Base-by-base conservation (phyloP, 2,113 vertebrate species). In the Oceanites oceanicus region DNA sequence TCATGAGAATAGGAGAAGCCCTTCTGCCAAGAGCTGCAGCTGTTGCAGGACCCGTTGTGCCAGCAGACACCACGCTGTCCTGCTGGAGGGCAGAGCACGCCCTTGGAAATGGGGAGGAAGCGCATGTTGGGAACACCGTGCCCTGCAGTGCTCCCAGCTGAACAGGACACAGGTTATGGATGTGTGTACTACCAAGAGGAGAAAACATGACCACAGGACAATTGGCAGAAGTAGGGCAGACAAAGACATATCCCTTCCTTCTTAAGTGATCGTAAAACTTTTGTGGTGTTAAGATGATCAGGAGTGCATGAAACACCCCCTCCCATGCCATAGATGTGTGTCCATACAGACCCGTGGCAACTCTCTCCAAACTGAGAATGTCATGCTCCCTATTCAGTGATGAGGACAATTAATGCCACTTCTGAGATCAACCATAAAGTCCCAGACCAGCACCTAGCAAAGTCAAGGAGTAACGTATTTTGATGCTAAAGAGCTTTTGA, bases 161-260 rank as follows among this genome's bases (percentile, higher is more conserved):
- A 84, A 53, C 6, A 18, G 13, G 34, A 42, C 56, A 40, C 0
- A 0, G 19, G 13, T 50, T 70, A n/a, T 25, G 30, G 67, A 49
- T 21, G 10, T 14, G 10, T 22, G 34, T 63, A 29, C 18, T 38
- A 58, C 36, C 47, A 50, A 23, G 26, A 82, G 52, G 17, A 72
- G 15, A 79, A 73, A 68, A 71, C 80, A 47, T 23, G 18, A 27
- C 23, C 3, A 4, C 45, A 83, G 36, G 62, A 61, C 26, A 49
- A 66, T 42, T 49, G 32, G 53, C 13, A 34, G 36, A 77, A 90
- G 22, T 9, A 56, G 36, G 40, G 9, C 50, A 77, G 27, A 40
- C 10, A 49, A 88, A 90, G 40, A 76, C 9, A 25, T 29, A 29
- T 11, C 6, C 1, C 26, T 88, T 76, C 49, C 52, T 65, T 75